A percentile compares a stretch with the other conserved stretches of the same genome.
phyloP scores from a whole-genome alignment of 2,113 vertebrate species.

The Zosterops hypoxanthus region DNA sequence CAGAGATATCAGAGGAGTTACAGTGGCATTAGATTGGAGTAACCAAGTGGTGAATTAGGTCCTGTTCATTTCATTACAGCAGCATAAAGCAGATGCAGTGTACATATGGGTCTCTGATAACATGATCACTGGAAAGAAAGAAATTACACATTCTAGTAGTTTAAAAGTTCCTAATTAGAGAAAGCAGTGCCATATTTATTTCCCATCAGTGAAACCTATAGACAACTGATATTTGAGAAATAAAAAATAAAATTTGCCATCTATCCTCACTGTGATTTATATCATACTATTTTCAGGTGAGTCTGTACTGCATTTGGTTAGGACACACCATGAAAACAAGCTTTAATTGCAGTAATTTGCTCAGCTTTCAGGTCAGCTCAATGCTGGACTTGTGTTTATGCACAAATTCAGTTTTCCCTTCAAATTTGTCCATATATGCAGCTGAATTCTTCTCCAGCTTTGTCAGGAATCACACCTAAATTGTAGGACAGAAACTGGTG shows the following conservation, averaged over 20 bases:
- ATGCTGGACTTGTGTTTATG: not conserved
- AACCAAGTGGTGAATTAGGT: constrained; percentile 1
- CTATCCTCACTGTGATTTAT: not conserved
- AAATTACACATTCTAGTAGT: not conserved
- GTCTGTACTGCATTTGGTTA: not conserved
- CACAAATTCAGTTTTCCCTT: not conserved
- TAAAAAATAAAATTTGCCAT: not conserved
- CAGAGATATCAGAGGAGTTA: not conserved
- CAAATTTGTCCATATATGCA: not conserved
- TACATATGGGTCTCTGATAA: not conserved
- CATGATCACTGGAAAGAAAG: not conserved
- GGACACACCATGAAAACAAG: not conserved
- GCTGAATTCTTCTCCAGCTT: not conserved
- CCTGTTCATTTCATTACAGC: not conserved
- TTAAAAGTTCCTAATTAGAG: not conserved
- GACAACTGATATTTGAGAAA: not conserved
- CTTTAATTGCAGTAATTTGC: not conserved
- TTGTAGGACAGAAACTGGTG: not conserved
- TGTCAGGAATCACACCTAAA: not conserved
- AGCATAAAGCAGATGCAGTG: not conserved
- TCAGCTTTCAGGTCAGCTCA: not conserved
- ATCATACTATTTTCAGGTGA: not conserved
- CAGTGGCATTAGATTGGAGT: not conserved
- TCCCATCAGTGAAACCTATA: not conserved
- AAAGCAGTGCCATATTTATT: not conserved